Evolutionary conservation across 1,140 invertebrate species (phyloP).

Genomic region (Meloidogyne hapla): DNA sequence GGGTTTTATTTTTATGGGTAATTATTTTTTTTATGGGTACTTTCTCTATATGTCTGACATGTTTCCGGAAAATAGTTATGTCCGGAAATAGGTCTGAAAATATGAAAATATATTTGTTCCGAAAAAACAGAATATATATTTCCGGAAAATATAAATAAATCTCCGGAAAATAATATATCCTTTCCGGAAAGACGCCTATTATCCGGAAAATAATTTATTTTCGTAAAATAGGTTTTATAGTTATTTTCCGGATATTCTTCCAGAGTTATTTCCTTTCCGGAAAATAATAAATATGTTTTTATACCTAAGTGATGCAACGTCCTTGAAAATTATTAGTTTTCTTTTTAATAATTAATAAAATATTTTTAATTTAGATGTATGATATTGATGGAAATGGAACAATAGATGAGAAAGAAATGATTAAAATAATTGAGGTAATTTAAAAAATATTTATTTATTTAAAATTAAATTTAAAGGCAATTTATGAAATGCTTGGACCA

Average conservation of each 20-base stretch:
- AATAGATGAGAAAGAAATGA: constrained; percentile 86
- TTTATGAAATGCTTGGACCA: constrained; percentile 83
- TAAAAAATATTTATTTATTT: neutral
- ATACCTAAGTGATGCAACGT: neutral
- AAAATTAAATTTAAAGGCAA: constrained; percentile 74
- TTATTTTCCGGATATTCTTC: too few relatives aligned
- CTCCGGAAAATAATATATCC: too few relatives aligned
- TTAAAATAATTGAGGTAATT: constrained; percentile 70
- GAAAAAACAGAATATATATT: neutral
- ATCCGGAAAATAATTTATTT: too few relatives aligned
- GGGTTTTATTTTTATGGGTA: neutral
- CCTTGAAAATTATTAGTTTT: too few relatives aligned
- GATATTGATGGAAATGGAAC: constrained; percentile 98
- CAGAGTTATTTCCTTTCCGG: too few relatives aligned
- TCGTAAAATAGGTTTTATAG: too few relatives aligned
- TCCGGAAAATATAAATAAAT: neutral
- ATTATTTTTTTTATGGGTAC: neutral
- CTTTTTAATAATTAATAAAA: too few relatives aligned
- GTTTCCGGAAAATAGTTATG: neutral
- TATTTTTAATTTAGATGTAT: constrained; percentile 69
- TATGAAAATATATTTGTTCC: neutral
- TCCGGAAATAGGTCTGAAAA: neutral
- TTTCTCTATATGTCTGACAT: too few relatives aligned
- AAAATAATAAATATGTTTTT: too few relatives aligned
- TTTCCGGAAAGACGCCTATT: too few relatives aligned